Base-by-base conservation (phyloP, 2,113 vertebrate genomes). In the Tapirus terrestris region DNA sequence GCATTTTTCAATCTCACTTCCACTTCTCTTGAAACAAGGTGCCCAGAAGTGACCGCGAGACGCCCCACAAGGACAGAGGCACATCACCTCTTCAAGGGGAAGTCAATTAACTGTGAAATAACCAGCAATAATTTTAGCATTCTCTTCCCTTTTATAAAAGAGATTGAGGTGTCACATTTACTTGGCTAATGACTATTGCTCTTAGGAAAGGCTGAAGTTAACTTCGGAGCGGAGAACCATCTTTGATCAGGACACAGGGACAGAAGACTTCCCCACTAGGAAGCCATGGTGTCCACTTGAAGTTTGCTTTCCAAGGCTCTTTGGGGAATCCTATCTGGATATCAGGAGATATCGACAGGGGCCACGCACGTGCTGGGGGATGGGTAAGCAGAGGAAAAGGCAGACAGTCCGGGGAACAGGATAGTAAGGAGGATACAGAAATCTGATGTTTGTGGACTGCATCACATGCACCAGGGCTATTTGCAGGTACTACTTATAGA, bases 41-140 rank as follows among this genome's bases (percentile, higher is more conserved):
- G 94, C 95, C 87, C 76, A 91, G 75, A 81, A 79, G 48, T 80
- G 88, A 97, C 61, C 53, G 7, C 20, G 67, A 96, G 80, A 81
- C 48, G 51, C 48, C 9, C 16, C 2, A n/a, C 73, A 92, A 96
- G 72, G 96, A 97, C 72, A 82, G 68, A 93, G 56, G 68, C 60
- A 51, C 1, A 68, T 27, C 33, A 33, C 60, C 77, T 92, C 84
- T 92, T 94, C 89, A 77, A 88, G 90, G 76, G 80, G 95, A 94
- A 97, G 87, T 39, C 96, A 77, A 83, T 96, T 94, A 95, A 95
- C 79, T 97, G 93, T 97, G 96, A 97, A 97, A 96, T 95, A 72
- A 89, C 97, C 43, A 43, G 86, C 14, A 81, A 60, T 87, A 87
- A 72, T 96, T 97, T 90, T 31, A 95, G 75, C 31, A 58, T 20